phyloP scores from a whole-genome alignment of 2,113 vertebrate genomes.

The Cheilinus undulatus region DNA sequence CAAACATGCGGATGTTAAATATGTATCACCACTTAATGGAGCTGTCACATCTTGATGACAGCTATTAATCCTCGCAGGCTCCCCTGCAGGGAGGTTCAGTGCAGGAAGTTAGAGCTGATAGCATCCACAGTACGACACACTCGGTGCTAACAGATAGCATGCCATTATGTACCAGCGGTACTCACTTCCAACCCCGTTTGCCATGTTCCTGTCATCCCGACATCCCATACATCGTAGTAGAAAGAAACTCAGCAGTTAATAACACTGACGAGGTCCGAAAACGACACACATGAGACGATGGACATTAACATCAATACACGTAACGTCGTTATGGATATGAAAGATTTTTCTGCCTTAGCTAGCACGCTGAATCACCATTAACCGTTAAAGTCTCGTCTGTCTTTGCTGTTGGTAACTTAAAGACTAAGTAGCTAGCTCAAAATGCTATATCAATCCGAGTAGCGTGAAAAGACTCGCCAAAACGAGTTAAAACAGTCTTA shows the following conservation, averaged over 20 bases:
- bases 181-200: constrained; percentile 85
- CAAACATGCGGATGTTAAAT: neutral
- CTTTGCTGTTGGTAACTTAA: constrained; percentile 30
- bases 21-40: constrained; percentile 1
- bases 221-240: constrained; percentile 59
- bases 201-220: constrained; percentile 84
- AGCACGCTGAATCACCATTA: constrained; percentile 39
- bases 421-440: constrained; percentile 76
- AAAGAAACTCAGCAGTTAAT: constrained; percentile 34
- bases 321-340: constrained; percentile 15
- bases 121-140: constrained; percentile 21
- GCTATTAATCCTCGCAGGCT: constrained; percentile 26
- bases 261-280: constrained; percentile 30
- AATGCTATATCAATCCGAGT: neutral
- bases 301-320: constrained; percentile 35
- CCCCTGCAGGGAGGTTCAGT: constrained; percentile 29
- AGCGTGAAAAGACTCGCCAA: constrained; percentile 7
- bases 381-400: constrained; percentile 37
- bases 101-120: constrained; percentile 37
- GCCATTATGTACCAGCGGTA: constrained; percentile 48
- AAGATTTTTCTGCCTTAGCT: constrained; percentile 24
- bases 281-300: neutral
- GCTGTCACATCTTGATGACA: constrained; percentile 43
- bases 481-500: neutral
- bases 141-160: constrained; percentile 67